These are phyloP conservation scores for Polyommatus iphigenia DNA, from an alignment of 2,888 invertebrate genomes.

Conservation along the genomic window DNA sequence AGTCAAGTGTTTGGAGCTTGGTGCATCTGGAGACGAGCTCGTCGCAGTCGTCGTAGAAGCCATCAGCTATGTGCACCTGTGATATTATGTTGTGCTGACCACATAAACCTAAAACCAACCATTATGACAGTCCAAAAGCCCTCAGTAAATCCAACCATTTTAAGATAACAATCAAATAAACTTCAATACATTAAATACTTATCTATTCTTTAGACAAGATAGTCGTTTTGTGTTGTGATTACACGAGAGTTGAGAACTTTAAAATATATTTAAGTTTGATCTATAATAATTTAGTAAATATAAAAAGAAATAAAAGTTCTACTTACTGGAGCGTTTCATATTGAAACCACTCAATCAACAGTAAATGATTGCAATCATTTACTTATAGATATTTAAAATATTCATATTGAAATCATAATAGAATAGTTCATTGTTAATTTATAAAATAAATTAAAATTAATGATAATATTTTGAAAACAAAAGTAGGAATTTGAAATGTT, in stretches of 20 bases:
- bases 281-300: not conserved
- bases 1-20: slow-evolving; percentile 52
- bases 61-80: slow-evolving; percentile 60
- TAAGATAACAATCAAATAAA: no score
- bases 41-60: slow-evolving; percentile 65
- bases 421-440: no score
- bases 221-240: no score
- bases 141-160: no score
- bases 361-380: not conserved
- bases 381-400: not conserved
- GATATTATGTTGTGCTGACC: slow-evolving; percentile 35
- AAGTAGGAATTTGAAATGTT: no score
- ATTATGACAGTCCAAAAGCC: no score
- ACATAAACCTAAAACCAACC: slow-evolving; percentile 22
- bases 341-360: not conserved
- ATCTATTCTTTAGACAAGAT: no score
- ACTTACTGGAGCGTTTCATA: slow-evolving; percentile 16
- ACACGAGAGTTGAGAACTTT: no score
- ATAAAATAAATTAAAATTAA: no score
- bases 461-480: no score
- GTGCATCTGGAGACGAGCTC: slow-evolving; percentile 58
- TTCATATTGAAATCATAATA: not conserved
- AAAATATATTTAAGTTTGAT: no score
- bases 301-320: not conserved
- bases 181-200: no score